Evolutionary conservation across 2,888 invertebrate species (phyloP).

Genomic region (Leucophenga maculata): DNA sequence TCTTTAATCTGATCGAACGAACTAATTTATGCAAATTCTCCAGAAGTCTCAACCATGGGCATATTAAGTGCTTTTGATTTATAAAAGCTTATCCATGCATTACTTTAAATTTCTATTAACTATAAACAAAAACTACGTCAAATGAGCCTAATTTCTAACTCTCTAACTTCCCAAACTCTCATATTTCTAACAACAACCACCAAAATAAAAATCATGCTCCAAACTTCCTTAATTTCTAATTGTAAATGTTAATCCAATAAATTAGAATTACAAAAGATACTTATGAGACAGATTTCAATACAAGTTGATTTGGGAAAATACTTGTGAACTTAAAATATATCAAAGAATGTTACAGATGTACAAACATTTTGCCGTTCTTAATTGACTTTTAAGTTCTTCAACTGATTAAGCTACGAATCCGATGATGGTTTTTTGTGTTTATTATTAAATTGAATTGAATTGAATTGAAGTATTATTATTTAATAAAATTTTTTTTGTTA

Average conservation of each 20-base stretch:
- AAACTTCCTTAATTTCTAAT: too few species aligned
- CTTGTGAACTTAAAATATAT: constrained; percentile 57
- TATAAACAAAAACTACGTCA: background rate
- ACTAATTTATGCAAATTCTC: too few species aligned
- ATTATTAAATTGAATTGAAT: constrained; percentile 44
- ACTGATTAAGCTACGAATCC: too few species aligned
- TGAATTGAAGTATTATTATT: constrained; percentile 55
- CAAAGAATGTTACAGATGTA: constrained; percentile 25
- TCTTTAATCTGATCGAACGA: too few species aligned
- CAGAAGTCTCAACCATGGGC: too few species aligned
- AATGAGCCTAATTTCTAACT: background rate
- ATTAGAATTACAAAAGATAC: constrained; percentile 68
- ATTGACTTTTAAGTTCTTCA: constrained; percentile 41
- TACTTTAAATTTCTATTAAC: too few species aligned
- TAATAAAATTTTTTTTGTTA: too few species aligned
- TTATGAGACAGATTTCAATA: constrained; percentile 71
- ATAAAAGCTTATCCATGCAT: too few species aligned
- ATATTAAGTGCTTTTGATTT: too few species aligned
- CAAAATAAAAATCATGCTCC: constrained; percentile 1
- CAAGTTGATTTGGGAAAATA: constrained; percentile 70
- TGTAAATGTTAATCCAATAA: too few species aligned
- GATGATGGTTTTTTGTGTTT: constrained; percentile 41
- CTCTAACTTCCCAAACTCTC: background rate
- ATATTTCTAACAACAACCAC: too few species aligned
- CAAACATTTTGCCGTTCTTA: too few species aligned